Base-by-base conservation (phyloP, 2,113 vertebrate species). In the Jaculus jaculus region DNA sequence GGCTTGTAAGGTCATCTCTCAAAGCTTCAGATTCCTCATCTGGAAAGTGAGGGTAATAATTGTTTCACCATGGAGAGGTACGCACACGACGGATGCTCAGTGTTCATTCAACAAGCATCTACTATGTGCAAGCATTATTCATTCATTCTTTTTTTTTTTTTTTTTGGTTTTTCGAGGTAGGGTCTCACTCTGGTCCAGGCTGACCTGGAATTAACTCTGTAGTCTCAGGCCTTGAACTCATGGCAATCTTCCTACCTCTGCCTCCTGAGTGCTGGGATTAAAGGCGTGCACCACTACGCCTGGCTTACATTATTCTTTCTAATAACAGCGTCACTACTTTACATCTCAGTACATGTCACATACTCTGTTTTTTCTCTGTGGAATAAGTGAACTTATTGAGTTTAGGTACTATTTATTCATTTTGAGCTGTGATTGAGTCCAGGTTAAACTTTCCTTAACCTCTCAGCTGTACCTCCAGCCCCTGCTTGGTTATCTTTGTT, bases 121-220 rank as follows among this genome's bases (percentile, higher is more conserved):
- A n/a, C 61, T 78, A 12, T 74, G 30, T 28, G 78, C 78, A 42
- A 69, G 26, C 42, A 42, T 66, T n/a, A n/a, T 58, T 71, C 51
- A 80, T 95, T 72, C 37, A n/a, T 58, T 71, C 51, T 84, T 95
- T 72, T n/a, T n/a, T n/a, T n/a, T n/a, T n/a, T n/a, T n/a, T n/a
- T n/a, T n/a, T n/a, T n/a, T n/a, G n/a, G n/a, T n/a, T n/a, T n/a
- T n/a, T n/a, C n/a, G n/a, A n/a, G n/a, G n/a, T n/a, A n/a, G n/a
- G n/a, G n/a, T n/a, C n/a, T n/a, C n/a, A n/a, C n/a, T n/a, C n/a
- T n/a, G n/a, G n/a, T n/a, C n/a, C n/a, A n/a, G n/a, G n/a, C n/a
- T n/a, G n/a, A n/a, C n/a, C n/a, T n/a, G n/a, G n/a, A n/a, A n/a
- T n/a, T n/a, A n/a, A n/a, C n/a, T n/a, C n/a, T n/a, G n/a, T n/a